Evolutionary conservation across 2,888 invertebrate species (phyloP).

Genomic region (Ormyrus rosae): DNA sequence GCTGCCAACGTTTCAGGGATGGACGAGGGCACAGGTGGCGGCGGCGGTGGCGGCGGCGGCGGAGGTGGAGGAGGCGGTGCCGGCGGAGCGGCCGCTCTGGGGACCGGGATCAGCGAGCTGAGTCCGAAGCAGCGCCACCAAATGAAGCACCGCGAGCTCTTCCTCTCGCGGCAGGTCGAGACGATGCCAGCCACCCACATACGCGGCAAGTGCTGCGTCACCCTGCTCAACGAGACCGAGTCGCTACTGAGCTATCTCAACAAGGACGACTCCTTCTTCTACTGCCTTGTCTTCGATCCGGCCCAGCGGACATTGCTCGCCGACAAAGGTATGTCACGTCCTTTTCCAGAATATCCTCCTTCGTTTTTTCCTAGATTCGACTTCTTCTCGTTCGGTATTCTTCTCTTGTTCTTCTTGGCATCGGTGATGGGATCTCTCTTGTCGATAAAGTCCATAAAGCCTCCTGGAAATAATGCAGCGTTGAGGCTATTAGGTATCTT

Average conservation of each 20-base stretch:
- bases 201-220: slow-evolving; percentile 99
- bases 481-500: background rate
- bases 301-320: slow-evolving; percentile 98
- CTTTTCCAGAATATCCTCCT: too few species aligned
- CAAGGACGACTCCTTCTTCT: slow-evolving; percentile 99
- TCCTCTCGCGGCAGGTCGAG: slow-evolving; percentile 97
- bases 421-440: too few species aligned
- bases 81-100: slow-evolving; percentile 23
- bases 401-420: too few species aligned
- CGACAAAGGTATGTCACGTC: slow-evolving; percentile 86
- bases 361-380: too few species aligned
- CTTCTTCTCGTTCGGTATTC: too few species aligned
- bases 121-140: slow-evolving; percentile 93
- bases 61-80: slow-evolving; percentile 73
- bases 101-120: slow-evolving; percentile 80
- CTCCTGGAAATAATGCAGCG: too few species aligned
- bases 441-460: too few species aligned
- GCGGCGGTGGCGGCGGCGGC: slow-evolving; percentile 48
- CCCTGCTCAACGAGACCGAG: slow-evolving; percentile 99
- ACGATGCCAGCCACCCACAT: slow-evolving; percentile 99
- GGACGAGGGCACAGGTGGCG: slow-evolving; percentile 69
- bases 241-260: slow-evolving; percentile 96
- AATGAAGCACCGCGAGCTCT: slow-evolving; percentile 97
- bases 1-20: slow-evolving; percentile 58
- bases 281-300: slow-evolving; percentile 99